These are phyloP conservation scores for Brachystomella parvula DNA, from an alignment of 1,140 invertebrate genomes.

Conservation along the genomic window DNA sequence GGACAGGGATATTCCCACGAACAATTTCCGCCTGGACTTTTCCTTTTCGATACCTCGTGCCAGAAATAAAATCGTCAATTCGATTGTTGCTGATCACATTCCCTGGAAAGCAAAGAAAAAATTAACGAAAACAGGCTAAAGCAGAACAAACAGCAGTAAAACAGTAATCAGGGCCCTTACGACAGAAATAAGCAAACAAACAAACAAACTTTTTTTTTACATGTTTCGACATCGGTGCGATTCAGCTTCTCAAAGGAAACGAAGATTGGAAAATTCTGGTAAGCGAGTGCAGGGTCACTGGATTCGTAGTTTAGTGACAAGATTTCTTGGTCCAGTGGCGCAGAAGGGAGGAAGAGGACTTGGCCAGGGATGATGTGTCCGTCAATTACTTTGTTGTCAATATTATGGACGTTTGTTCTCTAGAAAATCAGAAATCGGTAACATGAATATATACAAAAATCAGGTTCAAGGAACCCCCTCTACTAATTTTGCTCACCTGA, in stretches of 20 bases:
- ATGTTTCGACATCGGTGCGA: slow-evolving; percentile 17
- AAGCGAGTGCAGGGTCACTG: not conserved
- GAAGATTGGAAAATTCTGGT: slow-evolving; percentile 30
- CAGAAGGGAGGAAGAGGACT: slow-evolving; percentile 75
- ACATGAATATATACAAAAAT: slow-evolving; percentile 4
- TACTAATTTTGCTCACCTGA: slow-evolving; percentile 52
- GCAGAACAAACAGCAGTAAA: too few relatives aligned
- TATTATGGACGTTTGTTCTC: slow-evolving; percentile 51
- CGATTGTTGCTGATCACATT: slow-evolving; percentile 77
- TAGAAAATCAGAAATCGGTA: too few relatives aligned
- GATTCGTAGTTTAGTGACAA: not conserved
- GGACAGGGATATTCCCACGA: slow-evolving; percentile 82
- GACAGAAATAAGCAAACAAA: not conserved
- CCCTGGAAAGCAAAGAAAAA: slow-evolving; percentile 48
- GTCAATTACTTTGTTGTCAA: slow-evolving; percentile 75
- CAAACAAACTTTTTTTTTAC: slow-evolving; percentile 17
- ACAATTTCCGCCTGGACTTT: slow-evolving; percentile 78
- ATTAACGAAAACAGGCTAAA: slow-evolving; percentile 7
- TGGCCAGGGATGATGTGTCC: slow-evolving; percentile 80
- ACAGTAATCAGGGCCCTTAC: too few relatives aligned
- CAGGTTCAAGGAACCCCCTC: slow-evolving; percentile 12
- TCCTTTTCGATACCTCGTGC: slow-evolving; percentile 57
- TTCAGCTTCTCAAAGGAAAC: slow-evolving; percentile 25
- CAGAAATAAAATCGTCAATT: slow-evolving; percentile 57
- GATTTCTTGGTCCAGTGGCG: slow-evolving; percentile 49